A percentile compares a stretch with the other conserved stretches of the same genome.
Evolutionary conservation across 2,888 invertebrate species (phyloP).

Genomic region (Priocnemis perturbator): DNA sequence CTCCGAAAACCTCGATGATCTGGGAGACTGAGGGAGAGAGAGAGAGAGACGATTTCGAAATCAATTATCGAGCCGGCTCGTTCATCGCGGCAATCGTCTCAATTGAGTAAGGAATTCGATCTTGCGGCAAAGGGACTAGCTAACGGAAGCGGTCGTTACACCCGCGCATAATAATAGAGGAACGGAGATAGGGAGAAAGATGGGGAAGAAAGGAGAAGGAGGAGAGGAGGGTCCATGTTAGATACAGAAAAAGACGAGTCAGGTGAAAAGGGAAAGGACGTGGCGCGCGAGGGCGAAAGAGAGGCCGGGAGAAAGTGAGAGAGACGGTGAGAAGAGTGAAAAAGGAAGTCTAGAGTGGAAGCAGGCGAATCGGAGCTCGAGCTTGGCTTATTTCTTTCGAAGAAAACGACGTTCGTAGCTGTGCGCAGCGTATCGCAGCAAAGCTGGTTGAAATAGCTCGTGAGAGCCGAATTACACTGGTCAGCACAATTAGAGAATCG

Average conservation of each 20-base stretch:
- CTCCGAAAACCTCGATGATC: no score
- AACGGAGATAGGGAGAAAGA: no score
- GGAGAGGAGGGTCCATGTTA: background rate
- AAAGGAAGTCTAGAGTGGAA: background rate
- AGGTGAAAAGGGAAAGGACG: background rate
- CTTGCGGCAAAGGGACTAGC: background rate
- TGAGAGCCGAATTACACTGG: no score
- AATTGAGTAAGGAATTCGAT: conserved; percentile 41
- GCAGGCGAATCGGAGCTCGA: no score
- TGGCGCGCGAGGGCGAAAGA: background rate
- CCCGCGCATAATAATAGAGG: conserved; percentile 3
- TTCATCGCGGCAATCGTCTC: background rate
- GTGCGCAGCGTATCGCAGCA: no score
- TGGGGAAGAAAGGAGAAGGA: background rate
- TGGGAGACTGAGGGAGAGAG: no score
- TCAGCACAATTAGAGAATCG: no score
- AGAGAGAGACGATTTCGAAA: background rate
- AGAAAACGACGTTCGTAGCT: background rate
- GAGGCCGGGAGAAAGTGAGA: background rate
- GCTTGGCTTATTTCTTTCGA: background rate
- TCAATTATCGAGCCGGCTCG: conserved; percentile 9
- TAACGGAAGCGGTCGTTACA: conserved; percentile 13
- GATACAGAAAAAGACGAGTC: background rate
- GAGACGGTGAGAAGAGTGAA: background rate
- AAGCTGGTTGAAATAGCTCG: no score